Evolutionary conservation across 2,113 vertebrate genomes (phyloP).

Genomic region (Salvelinus sp.): DNA sequence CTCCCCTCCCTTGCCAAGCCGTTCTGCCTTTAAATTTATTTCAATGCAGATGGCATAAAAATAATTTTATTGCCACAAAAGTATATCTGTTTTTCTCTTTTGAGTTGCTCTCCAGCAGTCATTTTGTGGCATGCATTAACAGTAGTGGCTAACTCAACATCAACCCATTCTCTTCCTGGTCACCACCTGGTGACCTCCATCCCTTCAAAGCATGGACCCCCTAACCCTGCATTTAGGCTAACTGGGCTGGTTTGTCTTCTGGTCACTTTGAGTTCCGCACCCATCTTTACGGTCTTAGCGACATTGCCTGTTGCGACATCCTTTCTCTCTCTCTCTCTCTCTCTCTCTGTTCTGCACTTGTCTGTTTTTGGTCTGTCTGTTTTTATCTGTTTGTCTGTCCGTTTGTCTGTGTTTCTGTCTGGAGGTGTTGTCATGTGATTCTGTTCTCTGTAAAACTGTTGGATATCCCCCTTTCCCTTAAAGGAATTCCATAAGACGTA

Average conservation of each 20-base stretch:
- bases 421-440: slow-evolving; percentile 81
- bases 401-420: slow-evolving; percentile 70
- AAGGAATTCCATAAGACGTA: slow-evolving; percentile 80
- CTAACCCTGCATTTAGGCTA: slow-evolving; percentile 68
- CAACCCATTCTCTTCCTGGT: slow-evolving; percentile 25
- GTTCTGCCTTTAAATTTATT: slow-evolving; percentile 45
- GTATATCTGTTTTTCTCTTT: slow-evolving; percentile 69
- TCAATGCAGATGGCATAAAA: slow-evolving; percentile 85
- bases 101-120: slow-evolving; percentile 57
- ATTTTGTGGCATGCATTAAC: slow-evolving; percentile 76
- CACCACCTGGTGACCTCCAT: slow-evolving; percentile 59
- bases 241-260: slow-evolving; percentile 70
- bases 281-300: slow-evolving; percentile 58
- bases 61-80: slow-evolving; percentile 85
- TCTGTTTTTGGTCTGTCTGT: slow-evolving; percentile 45
- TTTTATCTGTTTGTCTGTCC: slow-evolving; percentile 53
- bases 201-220: slow-evolving; percentile 78
- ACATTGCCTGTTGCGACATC: slow-evolving; percentile 64
- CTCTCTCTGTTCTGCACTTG: slow-evolving; percentile 24
- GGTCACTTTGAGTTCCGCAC: slow-evolving; percentile 63
- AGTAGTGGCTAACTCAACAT: slow-evolving; percentile 62
- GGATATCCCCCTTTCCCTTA: slow-evolving; percentile 46
- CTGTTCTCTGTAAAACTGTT: slow-evolving; percentile 87
- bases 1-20: slow-evolving; percentile 7
- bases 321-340: slow-evolving; percentile 20